phyloP scores from a whole-genome alignment of 2,888 invertebrate species.

The Parapristionchus giblindavisi region DNA sequence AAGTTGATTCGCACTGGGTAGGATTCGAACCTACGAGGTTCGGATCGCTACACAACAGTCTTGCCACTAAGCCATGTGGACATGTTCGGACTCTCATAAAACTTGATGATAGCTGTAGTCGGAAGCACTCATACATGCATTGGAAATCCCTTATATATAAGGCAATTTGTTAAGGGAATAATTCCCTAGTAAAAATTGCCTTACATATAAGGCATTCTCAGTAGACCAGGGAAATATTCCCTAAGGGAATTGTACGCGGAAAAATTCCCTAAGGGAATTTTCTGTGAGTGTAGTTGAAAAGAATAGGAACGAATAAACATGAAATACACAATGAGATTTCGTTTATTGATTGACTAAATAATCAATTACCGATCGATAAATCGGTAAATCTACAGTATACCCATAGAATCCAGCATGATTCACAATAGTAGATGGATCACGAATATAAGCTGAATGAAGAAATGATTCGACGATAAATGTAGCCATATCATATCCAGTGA shows the following conservation, averaged over 20 bases:
- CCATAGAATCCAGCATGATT: slow-evolving; percentile 32
- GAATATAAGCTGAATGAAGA: slow-evolving; percentile 10
- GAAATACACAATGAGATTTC: slow-evolving; percentile 22
- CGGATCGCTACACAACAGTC: too few species aligned
- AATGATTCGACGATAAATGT: slow-evolving; percentile 33
- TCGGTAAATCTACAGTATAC: not conserved
- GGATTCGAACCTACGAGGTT: too few species aligned
- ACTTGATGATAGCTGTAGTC: too few species aligned
- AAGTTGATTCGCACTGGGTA: too few species aligned
- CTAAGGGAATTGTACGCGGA: too few species aligned
- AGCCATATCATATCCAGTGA: slow-evolving; percentile 27
- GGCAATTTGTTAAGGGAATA: not conserved
- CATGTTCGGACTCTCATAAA: too few species aligned
- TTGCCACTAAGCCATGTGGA: too few species aligned
- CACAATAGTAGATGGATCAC: slow-evolving; percentile 6
- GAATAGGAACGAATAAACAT: not conserved
- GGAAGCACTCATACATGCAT: too few species aligned
- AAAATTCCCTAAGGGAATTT: not conserved
- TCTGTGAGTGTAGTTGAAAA: slow-evolving; percentile 19
- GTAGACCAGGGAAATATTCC: too few species aligned
- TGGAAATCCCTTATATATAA: not conserved
- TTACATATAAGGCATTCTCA: too few species aligned
- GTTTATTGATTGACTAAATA: slow-evolving; percentile 2
- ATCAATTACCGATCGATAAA: not conserved
- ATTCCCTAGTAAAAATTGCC: too few species aligned